phyloP scores from a whole-genome alignment of 2,797 vertebrate species.

The Cynodonichthys magdalenae region DNA sequence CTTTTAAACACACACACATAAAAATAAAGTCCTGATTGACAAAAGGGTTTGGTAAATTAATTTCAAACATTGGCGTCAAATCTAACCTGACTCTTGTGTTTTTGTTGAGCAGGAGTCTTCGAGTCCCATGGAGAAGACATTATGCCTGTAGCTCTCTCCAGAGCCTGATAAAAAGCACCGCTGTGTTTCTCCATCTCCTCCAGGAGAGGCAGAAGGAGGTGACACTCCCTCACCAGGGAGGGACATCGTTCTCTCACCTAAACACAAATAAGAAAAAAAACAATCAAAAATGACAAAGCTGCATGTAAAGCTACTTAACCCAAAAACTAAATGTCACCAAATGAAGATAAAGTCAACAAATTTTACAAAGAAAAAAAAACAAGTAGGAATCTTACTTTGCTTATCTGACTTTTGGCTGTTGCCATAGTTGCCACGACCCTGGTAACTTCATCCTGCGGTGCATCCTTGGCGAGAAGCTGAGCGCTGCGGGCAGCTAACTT shows the following conservation, averaged over 20 bases:
- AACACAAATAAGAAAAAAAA: conserved; percentile 20
- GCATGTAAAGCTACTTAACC: not conserved
- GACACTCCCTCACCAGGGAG: conserved; percentile 87
- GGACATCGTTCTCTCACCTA: conserved; percentile 90
- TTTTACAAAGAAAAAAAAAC: not conserved
- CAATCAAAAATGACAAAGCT: conserved; percentile 7
- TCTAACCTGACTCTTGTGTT: conserved; percentile 76
- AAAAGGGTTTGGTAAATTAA: not conserved
- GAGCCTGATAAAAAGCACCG: conserved; percentile 89
- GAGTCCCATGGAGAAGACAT: conserved; percentile 79
- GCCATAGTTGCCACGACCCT: conserved; percentile 87
- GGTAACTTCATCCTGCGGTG: conserved; percentile 86
- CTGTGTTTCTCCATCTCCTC: conserved; percentile 95
- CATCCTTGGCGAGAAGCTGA: conserved; percentile 91
- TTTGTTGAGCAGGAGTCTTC: conserved; percentile 66
- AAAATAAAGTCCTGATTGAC: not conserved
- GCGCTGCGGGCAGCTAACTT: conserved; percentile 88
- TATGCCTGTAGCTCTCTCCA: conserved; percentile 89
- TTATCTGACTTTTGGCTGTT: conserved; percentile 89
- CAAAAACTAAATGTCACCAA: not conserved
- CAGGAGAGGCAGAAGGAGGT: conserved; percentile 85
- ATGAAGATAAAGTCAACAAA: too few relatives aligned
- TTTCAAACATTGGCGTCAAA: not conserved
- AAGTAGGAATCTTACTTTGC: conserved; percentile 82
- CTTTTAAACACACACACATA: too few relatives aligned